Base-by-base conservation (phyloP, 2,113 vertebrate genomes). In the Lampris incognitus region DNA sequence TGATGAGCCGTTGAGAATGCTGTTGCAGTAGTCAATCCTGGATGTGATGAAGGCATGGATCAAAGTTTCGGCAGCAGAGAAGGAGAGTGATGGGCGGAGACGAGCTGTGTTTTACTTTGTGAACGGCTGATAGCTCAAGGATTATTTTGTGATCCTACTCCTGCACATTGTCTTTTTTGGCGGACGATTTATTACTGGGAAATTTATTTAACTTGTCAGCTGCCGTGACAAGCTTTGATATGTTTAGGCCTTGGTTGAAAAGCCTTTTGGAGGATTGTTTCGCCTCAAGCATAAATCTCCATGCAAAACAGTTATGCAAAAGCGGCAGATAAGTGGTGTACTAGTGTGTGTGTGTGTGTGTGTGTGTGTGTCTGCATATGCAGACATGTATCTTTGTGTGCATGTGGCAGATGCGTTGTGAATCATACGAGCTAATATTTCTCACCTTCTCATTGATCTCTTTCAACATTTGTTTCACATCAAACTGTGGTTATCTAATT, bases 371-470 rank as follows among this genome's bases (percentile, higher is more conserved):
- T 50, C 48, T 75, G 40, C 60, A 64, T 65, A 57, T 72, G 58
- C 65, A 68, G 73, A 48, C 39, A 52, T 42, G 65, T 13, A 13
- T 60, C 37, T 66, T 24, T 74, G 52, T 79, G 48, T 66, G 50
- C 65, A 64, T 71, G 83, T 84, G 78, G 56, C 51, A 76, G 66
- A 76, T 83, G 66, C 54, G 78, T 76, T 68, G 68, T 85, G 78
- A 71, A 70, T 89, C 77, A 86, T 52, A 52, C 55, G 64, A 59
- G 11, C 68, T 63, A n/a, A 55, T 79, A 57, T 55, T 64, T 52
- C 66, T 81, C 68, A 83, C 69, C 61, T 85, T 72, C 38, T 11
- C 9, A 9, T 62, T 38, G 60, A 86, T 86, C 75, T 69, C 71
- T 70, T 67, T 48, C 58, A 85, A 87, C 62, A 52, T 64, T 41